A percentile compares a stretch with the other conserved stretches of the same genome.
Evolutionary conservation across 2,888 invertebrate species (phyloP).

Genomic region (Apodemia zela): DNA sequence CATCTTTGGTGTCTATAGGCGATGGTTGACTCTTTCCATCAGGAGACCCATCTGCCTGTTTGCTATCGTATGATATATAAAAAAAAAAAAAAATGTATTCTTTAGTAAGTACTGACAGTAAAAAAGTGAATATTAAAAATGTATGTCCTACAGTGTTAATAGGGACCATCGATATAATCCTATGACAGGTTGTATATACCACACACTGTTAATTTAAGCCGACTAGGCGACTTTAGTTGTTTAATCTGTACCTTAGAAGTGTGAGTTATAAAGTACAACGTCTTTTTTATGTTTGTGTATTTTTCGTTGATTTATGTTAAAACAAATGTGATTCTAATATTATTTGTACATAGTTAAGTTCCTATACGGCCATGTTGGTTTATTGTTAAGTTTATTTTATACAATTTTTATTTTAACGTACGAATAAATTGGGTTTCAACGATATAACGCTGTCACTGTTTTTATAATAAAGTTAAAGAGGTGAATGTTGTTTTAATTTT

Average conservation of each 20-base stretch:
- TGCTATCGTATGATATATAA: no score
- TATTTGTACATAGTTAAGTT: conserved; percentile 41
- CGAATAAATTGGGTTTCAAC: conserved; percentile 30
- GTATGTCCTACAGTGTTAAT: no score
- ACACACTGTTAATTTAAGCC: no score
- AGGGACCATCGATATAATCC: no score
- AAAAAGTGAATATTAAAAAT: no score
- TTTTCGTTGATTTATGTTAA: conserved; percentile 34
- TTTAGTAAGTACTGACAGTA: no score
- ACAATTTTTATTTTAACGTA: conserved; percentile 31
- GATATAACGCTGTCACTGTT: conserved; percentile 30
- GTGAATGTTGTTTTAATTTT: conserved; percentile 21
- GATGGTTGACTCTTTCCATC: no score
- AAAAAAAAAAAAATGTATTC: no score
- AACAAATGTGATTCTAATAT: conserved; percentile 36
- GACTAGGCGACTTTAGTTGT: neutral
- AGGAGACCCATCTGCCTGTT: no score
- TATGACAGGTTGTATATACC: no score
- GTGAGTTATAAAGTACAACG: conserved; percentile 35
- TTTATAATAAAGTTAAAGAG: conserved; percentile 35
- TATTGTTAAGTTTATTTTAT: conserved; percentile 40
- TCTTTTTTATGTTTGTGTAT: conserved; percentile 35
- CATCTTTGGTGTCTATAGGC: no score
- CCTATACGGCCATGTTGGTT: conserved; percentile 39
- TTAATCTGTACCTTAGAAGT: conserved; percentile 26